A percentile compares a stretch with the other conserved stretches of the same genome.
These are phyloP conservation scores for Dromaius novaehollandiae DNA, from an alignment of 2,113 vertebrate species.

Conservation along the genomic window DNA sequence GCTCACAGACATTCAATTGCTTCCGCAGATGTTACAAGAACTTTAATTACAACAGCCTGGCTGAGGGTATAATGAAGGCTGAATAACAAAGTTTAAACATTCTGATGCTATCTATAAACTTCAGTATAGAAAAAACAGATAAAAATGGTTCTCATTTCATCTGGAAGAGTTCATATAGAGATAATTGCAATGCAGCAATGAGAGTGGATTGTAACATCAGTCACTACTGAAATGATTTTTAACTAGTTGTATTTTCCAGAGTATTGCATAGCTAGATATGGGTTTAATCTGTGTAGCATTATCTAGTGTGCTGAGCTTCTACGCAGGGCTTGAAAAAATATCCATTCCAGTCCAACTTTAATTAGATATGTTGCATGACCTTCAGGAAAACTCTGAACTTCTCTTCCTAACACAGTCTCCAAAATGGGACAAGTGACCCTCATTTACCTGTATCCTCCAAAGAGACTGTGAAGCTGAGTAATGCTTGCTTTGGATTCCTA, in stretches of 20 bases:
- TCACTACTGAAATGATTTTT: constrained; percentile 26
- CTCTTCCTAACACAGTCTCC: neutral
- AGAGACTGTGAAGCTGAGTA: neutral
- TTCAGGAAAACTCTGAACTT: constrained; percentile 36
- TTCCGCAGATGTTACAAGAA: constrained; percentile 24
- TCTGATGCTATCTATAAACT: constrained; percentile 56
- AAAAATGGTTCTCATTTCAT: constrained; percentile 72
- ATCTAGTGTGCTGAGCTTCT: neutral
- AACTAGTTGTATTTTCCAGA: constrained; percentile 37
- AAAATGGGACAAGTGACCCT: neutral
- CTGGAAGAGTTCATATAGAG: constrained; percentile 67
- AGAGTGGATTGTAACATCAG: constrained; percentile 57
- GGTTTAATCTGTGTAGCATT: neutral
- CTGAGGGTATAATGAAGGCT: constrained; percentile 55
- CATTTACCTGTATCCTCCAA: neutral
- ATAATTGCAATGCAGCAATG: constrained; percentile 62
- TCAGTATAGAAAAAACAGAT: constrained; percentile 65
- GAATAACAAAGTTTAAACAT: constrained; percentile 61
- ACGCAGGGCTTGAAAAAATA: constrained; percentile 40
- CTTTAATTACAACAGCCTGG: constrained; percentile 60
- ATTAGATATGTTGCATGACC: constrained; percentile 51
- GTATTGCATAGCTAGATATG: neutral
- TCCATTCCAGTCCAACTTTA: constrained; percentile 11
- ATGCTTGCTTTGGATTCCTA: neutral
- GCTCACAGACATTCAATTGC: constrained; percentile 26